Evolutionary conservation across 1,140 invertebrate genomes (phyloP).

Genomic region (Drosophila lacertosa): DNA sequence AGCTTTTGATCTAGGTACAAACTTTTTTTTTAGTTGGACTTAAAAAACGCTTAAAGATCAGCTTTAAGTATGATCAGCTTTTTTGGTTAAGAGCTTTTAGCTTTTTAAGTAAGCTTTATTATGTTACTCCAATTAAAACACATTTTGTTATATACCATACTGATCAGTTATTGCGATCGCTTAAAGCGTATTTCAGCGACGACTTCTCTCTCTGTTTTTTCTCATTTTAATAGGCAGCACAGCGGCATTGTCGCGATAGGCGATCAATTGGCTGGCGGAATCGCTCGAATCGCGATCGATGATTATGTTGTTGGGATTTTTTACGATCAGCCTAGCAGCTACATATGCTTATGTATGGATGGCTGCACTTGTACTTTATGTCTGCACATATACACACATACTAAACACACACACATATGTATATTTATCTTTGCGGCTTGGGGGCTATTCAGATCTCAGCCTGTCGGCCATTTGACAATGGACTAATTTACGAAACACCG

Average conservation of each 20-base stretch:
- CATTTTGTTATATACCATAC: too few species aligned
- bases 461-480: conserved; percentile 67
- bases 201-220: background rate
- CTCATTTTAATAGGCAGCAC: conserved; percentile 60
- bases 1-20: too few species aligned
- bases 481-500: conserved; percentile 79
- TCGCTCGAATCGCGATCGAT: conserved; percentile 29
- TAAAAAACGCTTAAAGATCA: too few species aligned
- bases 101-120: too few species aligned
- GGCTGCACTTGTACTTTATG: background rate
- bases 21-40: too few species aligned
- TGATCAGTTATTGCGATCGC: too few species aligned
- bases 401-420: background rate
- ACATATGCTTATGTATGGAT: conserved; percentile 37
- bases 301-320: conserved; percentile 77
- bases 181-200: conserved; percentile 27
- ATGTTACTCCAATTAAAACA: background rate
- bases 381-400: too few species aligned
- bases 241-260: conserved; percentile 51
- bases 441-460: conserved; percentile 3
- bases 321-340: conserved; percentile 64
- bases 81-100: too few species aligned
- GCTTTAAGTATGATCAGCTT: too few species aligned
- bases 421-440: conserved; percentile 8
- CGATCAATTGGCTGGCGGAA: conserved; percentile 43